phyloP scores from a whole-genome alignment of 2,113 vertebrate genomes.

The Epinephelus fuscoguttatus region DNA sequence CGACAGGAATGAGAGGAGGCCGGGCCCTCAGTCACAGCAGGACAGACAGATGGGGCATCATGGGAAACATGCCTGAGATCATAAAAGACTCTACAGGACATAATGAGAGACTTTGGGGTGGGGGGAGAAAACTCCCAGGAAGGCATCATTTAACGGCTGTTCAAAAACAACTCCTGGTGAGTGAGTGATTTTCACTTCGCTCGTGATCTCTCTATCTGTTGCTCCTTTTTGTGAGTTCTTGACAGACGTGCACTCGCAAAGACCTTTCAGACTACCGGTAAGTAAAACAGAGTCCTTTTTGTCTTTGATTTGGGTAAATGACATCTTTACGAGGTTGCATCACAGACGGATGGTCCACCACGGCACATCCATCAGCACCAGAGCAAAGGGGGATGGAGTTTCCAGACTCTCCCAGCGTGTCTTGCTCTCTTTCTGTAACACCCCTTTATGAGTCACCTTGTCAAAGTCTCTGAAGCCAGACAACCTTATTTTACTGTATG shows the following conservation, averaged over 20 bases:
- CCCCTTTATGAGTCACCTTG: conserved; percentile 78
- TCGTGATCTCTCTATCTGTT: conserved; percentile 71
- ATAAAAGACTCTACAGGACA: conserved; percentile 65
- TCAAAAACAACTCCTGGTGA: conserved; percentile 61
- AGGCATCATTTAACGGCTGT: conserved; percentile 75
- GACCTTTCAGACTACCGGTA: conserved; percentile 56
- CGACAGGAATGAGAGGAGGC: conserved; percentile 71
- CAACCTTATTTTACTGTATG: conserved; percentile 64
- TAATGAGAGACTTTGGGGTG: conserved; percentile 73
- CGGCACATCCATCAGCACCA: conserved; percentile 74
- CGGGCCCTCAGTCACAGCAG: conserved; percentile 71
- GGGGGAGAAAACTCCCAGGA: conserved; percentile 55
- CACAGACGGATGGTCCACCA: conserved; percentile 67
- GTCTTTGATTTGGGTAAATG: conserved; percentile 76
- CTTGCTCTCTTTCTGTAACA: conserved; percentile 68
- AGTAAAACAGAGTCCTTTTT: conserved; percentile 74
- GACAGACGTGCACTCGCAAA: conserved; percentile 53
- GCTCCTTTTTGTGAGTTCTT: background rate
- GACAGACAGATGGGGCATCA: conserved; percentile 75
- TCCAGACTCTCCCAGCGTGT: conserved; percentile 75
- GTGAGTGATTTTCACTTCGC: conserved; percentile 71
- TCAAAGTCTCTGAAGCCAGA: conserved; percentile 62
- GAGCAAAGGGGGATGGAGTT: conserved; percentile 67
- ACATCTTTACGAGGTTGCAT: conserved; percentile 81
- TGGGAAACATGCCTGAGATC: conserved; percentile 71